Evolutionary conservation across 2,113 vertebrate genomes (phyloP).

Genomic region (Myiopsitta monachus): DNA sequence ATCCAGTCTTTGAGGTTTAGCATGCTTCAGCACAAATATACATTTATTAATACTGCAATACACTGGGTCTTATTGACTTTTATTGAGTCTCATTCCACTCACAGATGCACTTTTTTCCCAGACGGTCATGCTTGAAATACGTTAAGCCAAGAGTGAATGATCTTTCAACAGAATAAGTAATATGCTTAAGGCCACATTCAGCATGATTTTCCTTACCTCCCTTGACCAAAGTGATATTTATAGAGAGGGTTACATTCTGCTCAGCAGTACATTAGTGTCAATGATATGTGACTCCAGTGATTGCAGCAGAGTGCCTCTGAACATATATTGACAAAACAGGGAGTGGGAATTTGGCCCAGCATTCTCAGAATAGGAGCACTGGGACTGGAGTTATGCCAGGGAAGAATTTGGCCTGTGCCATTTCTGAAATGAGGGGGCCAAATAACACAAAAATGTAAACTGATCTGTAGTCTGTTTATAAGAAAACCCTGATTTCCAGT

Average conservation of each 20-base stretch:
- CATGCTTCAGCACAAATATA: constrained; percentile 45
- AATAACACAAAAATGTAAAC: constrained; percentile 9
- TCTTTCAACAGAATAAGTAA: background rate
- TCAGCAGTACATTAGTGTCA: background rate
- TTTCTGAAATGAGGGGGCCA: background rate
- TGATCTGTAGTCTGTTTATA: constrained; percentile 1
- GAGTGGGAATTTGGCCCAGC: background rate
- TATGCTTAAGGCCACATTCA: background rate
- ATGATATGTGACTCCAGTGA: background rate
- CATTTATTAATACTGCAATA: constrained; percentile 15
- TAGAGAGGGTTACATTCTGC: background rate
- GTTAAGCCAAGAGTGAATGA: constrained; percentile 8
- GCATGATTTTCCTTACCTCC: background rate
- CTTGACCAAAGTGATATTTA: constrained; percentile 7
- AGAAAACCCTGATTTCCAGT: background rate
- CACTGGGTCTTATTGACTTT: background rate
- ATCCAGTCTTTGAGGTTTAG: constrained; percentile 35
- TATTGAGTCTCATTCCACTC: background rate
- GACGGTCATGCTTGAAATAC: constrained; percentile 8
- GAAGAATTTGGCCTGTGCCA: background rate
- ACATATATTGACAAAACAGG: background rate
- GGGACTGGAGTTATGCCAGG: background rate
- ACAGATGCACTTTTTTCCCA: background rate
- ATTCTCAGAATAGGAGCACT: background rate
- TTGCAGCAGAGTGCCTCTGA: background rate